phyloP scores from a whole-genome alignment of 2,113 vertebrate genomes.

The Heliornis fulica region DNA sequence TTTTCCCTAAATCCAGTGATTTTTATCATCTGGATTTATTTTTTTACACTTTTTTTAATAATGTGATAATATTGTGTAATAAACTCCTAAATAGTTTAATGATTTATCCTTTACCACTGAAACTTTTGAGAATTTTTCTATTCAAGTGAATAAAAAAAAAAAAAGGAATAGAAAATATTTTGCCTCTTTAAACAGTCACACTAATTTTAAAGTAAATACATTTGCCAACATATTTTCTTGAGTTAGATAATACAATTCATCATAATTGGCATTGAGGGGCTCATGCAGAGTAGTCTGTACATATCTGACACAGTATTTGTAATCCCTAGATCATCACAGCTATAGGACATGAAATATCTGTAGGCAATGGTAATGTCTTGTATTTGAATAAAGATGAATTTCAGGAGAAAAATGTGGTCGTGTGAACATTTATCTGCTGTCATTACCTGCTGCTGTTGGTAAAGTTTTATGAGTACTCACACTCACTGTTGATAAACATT shows the following conservation, averaged over 20 bases:
- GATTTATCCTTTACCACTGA: neutral
- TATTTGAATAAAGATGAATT: neutral
- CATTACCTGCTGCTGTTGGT: neutral
- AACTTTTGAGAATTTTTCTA: neutral
- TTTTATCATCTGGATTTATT: too few relatives aligned
- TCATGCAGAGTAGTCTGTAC: neutral
- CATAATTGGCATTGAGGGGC: neutral
- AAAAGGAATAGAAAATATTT: neutral
- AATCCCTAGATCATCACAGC: neutral
- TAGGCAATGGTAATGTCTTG: neutral
- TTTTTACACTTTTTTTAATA: too few relatives aligned
- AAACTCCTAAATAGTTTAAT: neutral
- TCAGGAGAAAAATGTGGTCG: neutral
- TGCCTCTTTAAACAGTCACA: neutral
- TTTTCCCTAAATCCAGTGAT: neutral
- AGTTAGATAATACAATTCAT: neutral
- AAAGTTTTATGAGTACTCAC: neutral
- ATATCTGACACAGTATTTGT: rapidly evolving
- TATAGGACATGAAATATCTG: neutral
- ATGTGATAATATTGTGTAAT: too few relatives aligned
- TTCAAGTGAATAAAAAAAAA: neutral
- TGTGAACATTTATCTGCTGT: neutral
- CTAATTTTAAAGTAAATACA: neutral
- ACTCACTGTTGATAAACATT: neutral
- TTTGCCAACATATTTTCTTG: neutral